phyloP scores from a whole-genome alignment of 2,888 invertebrate genomes.

The Perizoma affinitatum region DNA sequence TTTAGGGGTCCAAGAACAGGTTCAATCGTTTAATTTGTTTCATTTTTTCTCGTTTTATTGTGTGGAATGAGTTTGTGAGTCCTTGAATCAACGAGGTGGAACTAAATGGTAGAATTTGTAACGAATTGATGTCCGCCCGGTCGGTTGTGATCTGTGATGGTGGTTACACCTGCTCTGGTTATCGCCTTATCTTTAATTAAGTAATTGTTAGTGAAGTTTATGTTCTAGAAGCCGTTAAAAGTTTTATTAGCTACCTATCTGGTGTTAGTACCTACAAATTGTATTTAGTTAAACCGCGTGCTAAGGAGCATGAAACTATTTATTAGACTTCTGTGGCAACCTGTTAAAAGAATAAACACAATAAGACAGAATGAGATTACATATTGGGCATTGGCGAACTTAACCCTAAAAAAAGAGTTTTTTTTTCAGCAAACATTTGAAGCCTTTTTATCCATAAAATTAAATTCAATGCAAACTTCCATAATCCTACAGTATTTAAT shows the following conservation, averaged over 20 bases:
- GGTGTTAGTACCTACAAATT: conserved; percentile 6
- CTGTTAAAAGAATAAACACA: too few species aligned
- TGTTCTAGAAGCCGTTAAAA: conserved; percentile 34
- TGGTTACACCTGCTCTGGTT: conserved; percentile 70
- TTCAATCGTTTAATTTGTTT: conserved; percentile 80
- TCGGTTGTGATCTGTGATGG: conserved; percentile 64
- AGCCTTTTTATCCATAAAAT: too few species aligned
- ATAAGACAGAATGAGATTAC: too few species aligned
- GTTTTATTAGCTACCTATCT: conserved; percentile 16
- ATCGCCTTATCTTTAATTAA: conserved; percentile 72
- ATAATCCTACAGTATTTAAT: too few species aligned
- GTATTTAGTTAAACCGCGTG: conserved; percentile 21
- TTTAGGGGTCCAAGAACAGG: conserved; percentile 81
- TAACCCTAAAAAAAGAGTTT: too few species aligned
- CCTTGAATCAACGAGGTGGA: conserved; percentile 83
- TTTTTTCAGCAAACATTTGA: too few species aligned
- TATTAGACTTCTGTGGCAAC: too few species aligned
- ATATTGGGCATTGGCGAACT: too few species aligned
- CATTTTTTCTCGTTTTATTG: conserved; percentile 72
- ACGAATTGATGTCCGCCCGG: conserved; percentile 79
- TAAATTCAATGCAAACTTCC: too few species aligned
- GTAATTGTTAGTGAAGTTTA: conserved; percentile 63
- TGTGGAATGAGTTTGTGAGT: conserved; percentile 74
- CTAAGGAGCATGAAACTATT: too few species aligned
- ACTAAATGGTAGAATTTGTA: conserved; percentile 80